These are phyloP conservation scores for Tyrophagus putrescentiae DNA, from an alignment of 1,140 invertebrate genomes.

Conservation along the genomic window DNA sequence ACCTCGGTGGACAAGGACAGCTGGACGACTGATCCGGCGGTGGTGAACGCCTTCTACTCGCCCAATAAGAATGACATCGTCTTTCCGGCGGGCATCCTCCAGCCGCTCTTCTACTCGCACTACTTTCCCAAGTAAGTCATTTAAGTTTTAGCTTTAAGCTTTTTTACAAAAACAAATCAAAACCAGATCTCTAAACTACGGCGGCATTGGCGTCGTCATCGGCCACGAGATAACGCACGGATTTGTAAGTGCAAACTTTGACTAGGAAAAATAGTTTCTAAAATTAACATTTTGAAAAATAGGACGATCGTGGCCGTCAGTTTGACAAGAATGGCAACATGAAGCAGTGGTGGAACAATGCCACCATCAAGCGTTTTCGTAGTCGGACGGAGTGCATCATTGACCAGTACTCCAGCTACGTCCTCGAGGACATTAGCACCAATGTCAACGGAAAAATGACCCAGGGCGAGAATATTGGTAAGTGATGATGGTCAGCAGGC, in stretches of 20 bases:
- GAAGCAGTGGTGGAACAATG: constrained; percentile 35
- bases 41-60: constrained; percentile 43
- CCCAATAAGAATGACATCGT: constrained; percentile 39
- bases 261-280: no score
- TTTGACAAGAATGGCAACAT: constrained; percentile 61
- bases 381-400: constrained; percentile 35
- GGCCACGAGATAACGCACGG: constrained; percentile 46
- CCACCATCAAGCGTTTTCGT: constrained; percentile 26
- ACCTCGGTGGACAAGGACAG: constrained; percentile 40
- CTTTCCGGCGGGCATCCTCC: constrained; percentile 41
- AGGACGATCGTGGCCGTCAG: constrained; percentile 47
- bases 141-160: neutral
- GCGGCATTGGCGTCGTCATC: constrained; percentile 42
- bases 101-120: constrained; percentile 39
- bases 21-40: constrained; percentile 37
- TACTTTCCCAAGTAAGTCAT: constrained; percentile 47
- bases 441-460: constrained; percentile 40
- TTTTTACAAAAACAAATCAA: no score
- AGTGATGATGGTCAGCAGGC: no score
- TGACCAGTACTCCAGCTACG: constrained; percentile 67
- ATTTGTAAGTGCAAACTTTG: no score
- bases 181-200: constrained; percentile 41
- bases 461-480: constrained; percentile 28
- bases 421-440: constrained; percentile 40
- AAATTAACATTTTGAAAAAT: no score